Conservation (phyloP, 2,888 invertebrate genomes). For the Lasioglossum morio region DNA sequence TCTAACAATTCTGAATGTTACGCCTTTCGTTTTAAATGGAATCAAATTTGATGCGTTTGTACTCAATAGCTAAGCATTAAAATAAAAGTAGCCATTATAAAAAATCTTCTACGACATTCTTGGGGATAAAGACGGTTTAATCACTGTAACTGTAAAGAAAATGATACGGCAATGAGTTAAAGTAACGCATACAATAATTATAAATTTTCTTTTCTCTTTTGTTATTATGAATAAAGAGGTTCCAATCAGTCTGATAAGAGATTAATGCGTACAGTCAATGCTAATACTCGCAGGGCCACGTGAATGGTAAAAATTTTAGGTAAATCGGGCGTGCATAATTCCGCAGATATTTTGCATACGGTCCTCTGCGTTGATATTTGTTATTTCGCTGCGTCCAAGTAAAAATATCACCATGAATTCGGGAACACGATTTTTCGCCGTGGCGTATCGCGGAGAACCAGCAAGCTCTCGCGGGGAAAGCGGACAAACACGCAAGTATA, state of each 20-base stretch:
- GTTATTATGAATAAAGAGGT: neutral
- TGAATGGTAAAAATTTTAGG: neutral
- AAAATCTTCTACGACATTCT: too few relatives aligned
- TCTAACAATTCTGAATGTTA: too few relatives aligned
- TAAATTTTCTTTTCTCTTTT: too few relatives aligned
- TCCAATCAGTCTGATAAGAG: neutral
- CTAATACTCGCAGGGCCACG: neutral
- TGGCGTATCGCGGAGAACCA: neutral
- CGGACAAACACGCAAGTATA: conserved; percentile 12
- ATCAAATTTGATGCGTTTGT: too few relatives aligned
- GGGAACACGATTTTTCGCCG: conserved; percentile 10
- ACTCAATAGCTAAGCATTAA: too few relatives aligned
- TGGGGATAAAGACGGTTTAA: too few relatives aligned
- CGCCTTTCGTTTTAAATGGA: too few relatives aligned
- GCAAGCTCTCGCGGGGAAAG: neutral
- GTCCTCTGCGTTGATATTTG: neutral
- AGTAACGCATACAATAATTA: too few relatives aligned
- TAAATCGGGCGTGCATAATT: neutral
- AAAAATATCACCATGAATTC: neutral
- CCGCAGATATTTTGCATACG: neutral
- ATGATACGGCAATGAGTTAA: too few relatives aligned
- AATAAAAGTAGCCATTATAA: too few relatives aligned
- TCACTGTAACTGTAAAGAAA: too few relatives aligned
- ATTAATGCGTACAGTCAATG: neutral
- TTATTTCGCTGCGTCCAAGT: neutral